Evolutionary conservation across 1,140 invertebrate species (phyloP).

Genomic region (Holotrichia oblita): DNA sequence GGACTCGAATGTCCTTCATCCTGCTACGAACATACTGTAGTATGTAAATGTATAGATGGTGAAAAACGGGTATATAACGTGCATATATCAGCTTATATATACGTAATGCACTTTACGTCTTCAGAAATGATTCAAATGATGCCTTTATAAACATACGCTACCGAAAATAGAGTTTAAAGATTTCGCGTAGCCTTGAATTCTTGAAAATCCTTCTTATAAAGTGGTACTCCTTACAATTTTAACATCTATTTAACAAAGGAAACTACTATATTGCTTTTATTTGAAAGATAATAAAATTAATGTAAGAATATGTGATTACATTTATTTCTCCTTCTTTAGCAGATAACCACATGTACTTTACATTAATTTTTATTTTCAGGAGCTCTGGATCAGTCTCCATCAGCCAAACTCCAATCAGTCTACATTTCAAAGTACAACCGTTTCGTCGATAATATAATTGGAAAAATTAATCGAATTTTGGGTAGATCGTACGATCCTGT

Average conservation of each 20-base stretch:
- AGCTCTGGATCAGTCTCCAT: background rate
- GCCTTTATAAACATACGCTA: background rate
- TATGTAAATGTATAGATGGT: background rate
- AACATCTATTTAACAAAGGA: background rate
- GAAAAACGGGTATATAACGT: background rate
- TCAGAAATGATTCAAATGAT: slow-evolving; percentile 30
- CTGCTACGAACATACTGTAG: background rate
- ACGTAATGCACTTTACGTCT: background rate
- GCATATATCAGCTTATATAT: background rate
- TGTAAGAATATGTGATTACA: background rate
- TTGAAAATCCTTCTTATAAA: background rate
- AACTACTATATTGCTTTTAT: background rate
- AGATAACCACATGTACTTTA: background rate
- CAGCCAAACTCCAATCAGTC: slow-evolving; percentile 67
- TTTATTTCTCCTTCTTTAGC: background rate
- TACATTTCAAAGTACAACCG: slow-evolving; percentile 83
- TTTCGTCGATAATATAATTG: slow-evolving; percentile 82
- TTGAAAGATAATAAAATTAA: background rate
- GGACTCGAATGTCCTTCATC: slow-evolving; percentile 12
- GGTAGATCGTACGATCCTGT: slow-evolving; percentile 83
- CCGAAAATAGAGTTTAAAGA: slow-evolving; percentile 32
- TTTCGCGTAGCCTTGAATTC: slow-evolving; percentile 18
- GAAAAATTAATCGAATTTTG: slow-evolving; percentile 80
- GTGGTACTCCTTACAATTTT: background rate
- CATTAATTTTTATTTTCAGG: background rate